Evolutionary conservation across 2,797 vertebrate species (phyloP).

Genomic region (Halcyon smyrnensis): DNA sequence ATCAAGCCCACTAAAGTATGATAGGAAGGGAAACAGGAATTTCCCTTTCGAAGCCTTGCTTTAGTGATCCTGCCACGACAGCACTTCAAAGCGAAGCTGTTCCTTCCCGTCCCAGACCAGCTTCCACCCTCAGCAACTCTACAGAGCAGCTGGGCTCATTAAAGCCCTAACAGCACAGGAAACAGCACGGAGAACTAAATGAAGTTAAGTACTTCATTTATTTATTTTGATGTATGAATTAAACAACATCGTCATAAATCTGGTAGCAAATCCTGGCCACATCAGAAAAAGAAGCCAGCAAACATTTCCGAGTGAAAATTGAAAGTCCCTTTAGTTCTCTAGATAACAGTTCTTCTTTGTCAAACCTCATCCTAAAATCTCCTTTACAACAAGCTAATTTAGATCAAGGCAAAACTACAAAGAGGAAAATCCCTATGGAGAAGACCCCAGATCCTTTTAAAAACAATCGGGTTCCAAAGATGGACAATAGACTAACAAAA

Average conservation of each 20-base stretch:
- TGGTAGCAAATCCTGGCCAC: neutral
- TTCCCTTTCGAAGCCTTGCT: slow-evolving; percentile 31
- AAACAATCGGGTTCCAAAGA: slow-evolving; percentile 5
- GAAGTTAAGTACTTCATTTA: slow-evolving; percentile 36
- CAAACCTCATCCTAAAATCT: slow-evolving; percentile 17
- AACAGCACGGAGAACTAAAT: neutral
- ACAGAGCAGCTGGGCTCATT: slow-evolving; percentile 58
- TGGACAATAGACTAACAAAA: slow-evolving; percentile 34
- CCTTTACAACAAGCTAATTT: slow-evolving; percentile 13
- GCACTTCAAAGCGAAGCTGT: slow-evolving; percentile 61
- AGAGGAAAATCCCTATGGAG: slow-evolving; percentile 10
- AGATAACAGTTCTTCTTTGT: slow-evolving; percentile 27
- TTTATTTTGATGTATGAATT: slow-evolving; percentile 65
- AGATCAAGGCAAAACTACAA: slow-evolving; percentile 55
- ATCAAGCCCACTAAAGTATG: neutral
- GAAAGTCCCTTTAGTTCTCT: neutral
- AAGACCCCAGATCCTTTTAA: slow-evolving; percentile 3
- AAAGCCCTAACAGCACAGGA: slow-evolving; percentile 44
- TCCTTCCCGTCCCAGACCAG: slow-evolving; percentile 57
- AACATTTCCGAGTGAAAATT: slow-evolving; percentile 31
- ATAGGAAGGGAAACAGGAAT: slow-evolving; percentile 58
- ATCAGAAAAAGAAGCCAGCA: slow-evolving; percentile 41
- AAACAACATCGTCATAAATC: slow-evolving; percentile 44
- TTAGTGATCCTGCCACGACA: slow-evolving; percentile 20
- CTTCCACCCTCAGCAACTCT: slow-evolving; percentile 41